Evolutionary conservation across 2,113 vertebrate genomes (phyloP).

Genomic region (Bambusicola thoracicus): DNA sequence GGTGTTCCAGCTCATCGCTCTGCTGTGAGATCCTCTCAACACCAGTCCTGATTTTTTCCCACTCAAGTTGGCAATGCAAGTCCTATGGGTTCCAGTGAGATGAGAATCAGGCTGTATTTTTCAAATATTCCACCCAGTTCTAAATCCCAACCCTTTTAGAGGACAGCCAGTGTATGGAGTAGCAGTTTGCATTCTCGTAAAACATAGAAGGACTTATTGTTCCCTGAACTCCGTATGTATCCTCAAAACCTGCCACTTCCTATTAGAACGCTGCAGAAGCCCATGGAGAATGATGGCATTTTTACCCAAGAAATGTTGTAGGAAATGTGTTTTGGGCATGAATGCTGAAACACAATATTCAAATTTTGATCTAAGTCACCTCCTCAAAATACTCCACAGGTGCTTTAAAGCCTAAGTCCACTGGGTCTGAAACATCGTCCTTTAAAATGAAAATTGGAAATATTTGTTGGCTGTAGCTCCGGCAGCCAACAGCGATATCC

Average conservation of each 20-base stretch:
- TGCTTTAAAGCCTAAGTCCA: neutral
- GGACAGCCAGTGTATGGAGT: neutral
- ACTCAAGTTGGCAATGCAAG: neutral
- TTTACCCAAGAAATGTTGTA: neutral
- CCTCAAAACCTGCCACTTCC: neutral
- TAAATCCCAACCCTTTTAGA: neutral
- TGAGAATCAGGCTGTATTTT: neutral
- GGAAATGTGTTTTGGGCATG: neutral
- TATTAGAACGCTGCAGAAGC: neutral
- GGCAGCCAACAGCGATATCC: neutral
- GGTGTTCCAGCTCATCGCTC: neutral
- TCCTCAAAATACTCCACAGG: neutral
- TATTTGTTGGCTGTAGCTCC: neutral
- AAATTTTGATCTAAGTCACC: neutral
- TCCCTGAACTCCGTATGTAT: neutral
- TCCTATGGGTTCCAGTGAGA: neutral
- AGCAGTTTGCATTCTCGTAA: neutral
- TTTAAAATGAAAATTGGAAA: neutral
- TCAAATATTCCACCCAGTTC: neutral
- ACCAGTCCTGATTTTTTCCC: neutral
- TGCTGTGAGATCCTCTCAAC: neutral
- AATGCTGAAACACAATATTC: neutral
- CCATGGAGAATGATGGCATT: neutral
- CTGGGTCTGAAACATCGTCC: neutral
- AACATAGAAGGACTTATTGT: neutral